A percentile compares a stretch with the other conserved stretches of the same genome.
Conservation (phyloP, 1,140 invertebrate genomes). For the Papilio helenus region DNA sequence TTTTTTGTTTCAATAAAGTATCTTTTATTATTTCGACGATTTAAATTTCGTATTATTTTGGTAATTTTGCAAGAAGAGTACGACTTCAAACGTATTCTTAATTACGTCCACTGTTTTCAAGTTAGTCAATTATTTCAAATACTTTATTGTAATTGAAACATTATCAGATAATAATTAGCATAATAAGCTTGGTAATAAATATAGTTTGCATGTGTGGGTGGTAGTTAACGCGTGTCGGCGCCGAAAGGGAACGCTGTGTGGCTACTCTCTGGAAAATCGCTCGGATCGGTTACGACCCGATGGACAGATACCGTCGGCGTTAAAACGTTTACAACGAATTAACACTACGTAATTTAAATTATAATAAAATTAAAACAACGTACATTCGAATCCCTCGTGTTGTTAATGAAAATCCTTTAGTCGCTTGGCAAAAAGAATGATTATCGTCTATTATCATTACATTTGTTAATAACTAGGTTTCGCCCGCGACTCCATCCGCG, state of each 20-base stretch:
- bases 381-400: too few relatives aligned
- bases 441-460: too few relatives aligned
- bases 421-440: too few relatives aligned
- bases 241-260: slow-evolving; percentile 52
- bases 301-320: slow-evolving; percentile 56
- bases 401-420: too few relatives aligned
- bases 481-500: too few relatives aligned
- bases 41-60: neutral
- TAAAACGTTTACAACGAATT: slow-evolving; percentile 37
- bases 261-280: slow-evolving; percentile 66
- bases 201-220: neutral
- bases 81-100: neutral
- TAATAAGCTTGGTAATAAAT: neutral
- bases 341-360: neutral
- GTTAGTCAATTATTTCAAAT: too few relatives aligned
- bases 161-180: slow-evolving; percentile 18
- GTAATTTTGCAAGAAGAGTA: neutral
- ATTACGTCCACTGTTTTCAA: too few relatives aligned
- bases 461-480: too few relatives aligned
- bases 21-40: neutral
- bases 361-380: neutral
- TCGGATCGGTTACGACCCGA: slow-evolving; percentile 47
- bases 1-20: too few relatives aligned
- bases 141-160: neutral
- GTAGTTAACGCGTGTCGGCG: slow-evolving; percentile 41